Evolutionary conservation across 2,888 invertebrate genomes (phyloP).

Genomic region (Dasysyrphus albostriatus): DNA sequence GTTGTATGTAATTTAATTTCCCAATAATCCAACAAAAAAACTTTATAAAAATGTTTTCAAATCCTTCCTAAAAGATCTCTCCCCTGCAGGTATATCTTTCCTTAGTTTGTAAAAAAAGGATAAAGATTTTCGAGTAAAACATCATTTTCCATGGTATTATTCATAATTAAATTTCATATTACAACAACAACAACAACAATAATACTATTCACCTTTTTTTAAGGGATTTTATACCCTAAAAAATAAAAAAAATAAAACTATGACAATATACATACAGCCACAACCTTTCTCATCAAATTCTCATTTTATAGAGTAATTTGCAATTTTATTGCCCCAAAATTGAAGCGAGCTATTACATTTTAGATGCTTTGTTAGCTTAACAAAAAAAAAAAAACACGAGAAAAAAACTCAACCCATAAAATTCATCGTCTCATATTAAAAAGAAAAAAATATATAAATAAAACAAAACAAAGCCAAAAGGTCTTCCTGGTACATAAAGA

Average conservation of each 20-base stretch:
- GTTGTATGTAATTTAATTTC: too few species aligned
- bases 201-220: not conserved
- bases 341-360: constrained; percentile 44
- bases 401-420: constrained; percentile 39
- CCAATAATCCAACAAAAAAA: too few species aligned
- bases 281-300: constrained; percentile 28
- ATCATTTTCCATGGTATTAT: too few species aligned
- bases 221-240: not conserved
- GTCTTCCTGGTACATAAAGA: constrained; percentile 18
- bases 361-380: not conserved
- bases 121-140: too few species aligned
- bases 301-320: constrained; percentile 61
- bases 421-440: constrained; percentile 12
- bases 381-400: too few species aligned
- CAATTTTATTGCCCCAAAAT: constrained; percentile 65
- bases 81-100: too few species aligned
- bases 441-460: not conserved
- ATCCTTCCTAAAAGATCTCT: too few species aligned
- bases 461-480: constrained; percentile 41
- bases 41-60: too few species aligned
- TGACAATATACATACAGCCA: not conserved
- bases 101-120: too few species aligned
- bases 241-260: not conserved
- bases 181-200: too few species aligned
- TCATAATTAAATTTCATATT: too few species aligned